These are phyloP conservation scores for Catocala sponsa DNA, from an alignment of 2,888 invertebrate genomes.

Conservation along the genomic window DNA sequence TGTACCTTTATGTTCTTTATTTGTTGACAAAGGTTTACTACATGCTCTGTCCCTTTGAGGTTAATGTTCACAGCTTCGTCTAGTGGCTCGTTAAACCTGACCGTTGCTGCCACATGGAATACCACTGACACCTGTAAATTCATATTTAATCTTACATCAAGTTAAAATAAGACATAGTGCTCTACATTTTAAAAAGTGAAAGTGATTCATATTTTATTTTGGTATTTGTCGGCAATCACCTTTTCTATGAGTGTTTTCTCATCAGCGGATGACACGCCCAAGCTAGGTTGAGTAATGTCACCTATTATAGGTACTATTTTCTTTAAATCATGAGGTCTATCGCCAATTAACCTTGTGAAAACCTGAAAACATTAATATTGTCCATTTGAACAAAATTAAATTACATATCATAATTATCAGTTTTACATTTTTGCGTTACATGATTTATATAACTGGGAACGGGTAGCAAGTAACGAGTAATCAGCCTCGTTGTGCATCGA, in stretches of 20 bases:
- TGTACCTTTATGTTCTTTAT: slow-evolving; percentile 58
- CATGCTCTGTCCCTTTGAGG: slow-evolving; percentile 51
- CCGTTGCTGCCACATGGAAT: slow-evolving; percentile 61
- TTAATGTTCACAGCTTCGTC: slow-evolving; percentile 50
- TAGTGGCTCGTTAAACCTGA: slow-evolving; percentile 57
- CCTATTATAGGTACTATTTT: slow-evolving; percentile 92
- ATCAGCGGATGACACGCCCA: slow-evolving; percentile 91
- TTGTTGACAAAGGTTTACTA: slow-evolving; percentile 52
- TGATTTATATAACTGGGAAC: no score
- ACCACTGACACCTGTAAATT: slow-evolving; percentile 75
- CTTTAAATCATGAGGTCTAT: slow-evolving; percentile 89
- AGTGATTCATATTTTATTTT: no score
- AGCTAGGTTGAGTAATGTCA: slow-evolving; percentile 91
- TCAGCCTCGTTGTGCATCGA: no score
- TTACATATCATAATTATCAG: no score
- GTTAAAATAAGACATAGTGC: no score
- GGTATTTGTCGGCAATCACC: slow-evolving; percentile 44
- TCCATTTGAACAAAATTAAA: no score
- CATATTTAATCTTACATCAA: background rate
- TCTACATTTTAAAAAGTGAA: no score
- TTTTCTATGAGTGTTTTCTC: slow-evolving; percentile 18
- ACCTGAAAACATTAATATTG: slow-evolving; percentile 80
- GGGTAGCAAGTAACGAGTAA: no score
- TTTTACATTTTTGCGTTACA: no score
- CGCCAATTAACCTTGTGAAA: slow-evolving; percentile 90